Evolutionary conservation across 2,113 vertebrate genomes (phyloP).

Genomic region (Perognathus longimembris): DNA sequence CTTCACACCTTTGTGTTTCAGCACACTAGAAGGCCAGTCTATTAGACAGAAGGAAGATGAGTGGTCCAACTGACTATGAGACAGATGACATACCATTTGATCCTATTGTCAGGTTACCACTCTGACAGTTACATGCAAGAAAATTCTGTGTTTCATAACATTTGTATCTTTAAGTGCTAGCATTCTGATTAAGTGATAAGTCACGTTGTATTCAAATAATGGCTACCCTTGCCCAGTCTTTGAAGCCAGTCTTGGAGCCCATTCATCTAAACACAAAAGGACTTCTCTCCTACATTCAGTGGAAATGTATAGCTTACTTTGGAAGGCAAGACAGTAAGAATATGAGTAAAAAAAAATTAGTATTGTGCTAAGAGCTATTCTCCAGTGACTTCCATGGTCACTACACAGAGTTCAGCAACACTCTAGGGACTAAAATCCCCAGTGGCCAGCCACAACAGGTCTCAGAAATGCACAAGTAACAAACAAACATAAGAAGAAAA

Average conservation of each 20-base stretch:
- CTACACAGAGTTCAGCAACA: not conserved
- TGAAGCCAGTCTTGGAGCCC: too few species aligned
- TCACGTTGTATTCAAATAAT: constrained; percentile 13
- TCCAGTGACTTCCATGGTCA: constrained; percentile 21
- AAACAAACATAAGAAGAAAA: not conserved
- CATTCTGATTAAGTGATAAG: constrained; percentile 40
- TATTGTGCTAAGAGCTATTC: not conserved
- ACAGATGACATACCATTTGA: not conserved
- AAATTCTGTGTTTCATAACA: constrained; percentile 22
- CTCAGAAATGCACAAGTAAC: not conserved
- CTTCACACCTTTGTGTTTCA: not conserved
- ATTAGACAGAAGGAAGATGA: not conserved
- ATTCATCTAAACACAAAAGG: not conserved
- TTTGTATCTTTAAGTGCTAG: not conserved
- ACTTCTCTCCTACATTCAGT: constrained; percentile 57
- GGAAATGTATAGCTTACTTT: constrained; percentile 50
- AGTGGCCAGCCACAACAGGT: not conserved
- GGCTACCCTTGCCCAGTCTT: not conserved
- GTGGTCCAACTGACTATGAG: not conserved
- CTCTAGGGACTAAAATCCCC: not conserved
- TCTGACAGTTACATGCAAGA: constrained; percentile 34
- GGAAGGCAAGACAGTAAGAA: constrained; percentile 46
- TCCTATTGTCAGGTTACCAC: not conserved
- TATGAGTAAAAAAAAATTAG: constrained; percentile 24
- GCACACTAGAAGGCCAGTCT: not conserved